Evolutionary conservation across 1,140 invertebrate genomes (phyloP).

Genomic region (Dendrolimus kikuchii): DNA sequence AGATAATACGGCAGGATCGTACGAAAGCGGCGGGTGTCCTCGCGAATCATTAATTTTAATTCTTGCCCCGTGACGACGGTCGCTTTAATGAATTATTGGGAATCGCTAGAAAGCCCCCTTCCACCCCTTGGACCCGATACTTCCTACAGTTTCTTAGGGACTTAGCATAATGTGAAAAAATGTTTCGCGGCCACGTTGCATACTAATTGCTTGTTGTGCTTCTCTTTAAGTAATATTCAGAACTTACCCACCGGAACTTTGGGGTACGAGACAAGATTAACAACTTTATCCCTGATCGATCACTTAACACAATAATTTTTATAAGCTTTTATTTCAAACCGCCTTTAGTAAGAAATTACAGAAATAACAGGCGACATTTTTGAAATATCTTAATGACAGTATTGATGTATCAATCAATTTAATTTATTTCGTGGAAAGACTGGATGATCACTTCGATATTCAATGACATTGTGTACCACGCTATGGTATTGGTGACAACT

Average conservation of each 20-base stretch:
- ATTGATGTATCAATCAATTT: too few relatives aligned
- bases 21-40: slow-evolving; percentile 44
- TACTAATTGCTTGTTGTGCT: slow-evolving; percentile 69
- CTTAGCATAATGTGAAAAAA: slow-evolving; percentile 72
- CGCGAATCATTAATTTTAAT: slow-evolving; percentile 71
- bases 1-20: slow-evolving; percentile 54
- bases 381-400: slow-evolving; percentile 12
- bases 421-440: too few relatives aligned
- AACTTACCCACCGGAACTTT: slow-evolving; percentile 48
- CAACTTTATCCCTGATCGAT: slow-evolving; percentile 60
- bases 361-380: slow-evolving; percentile 30
- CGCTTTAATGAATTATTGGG: slow-evolving; percentile 69
- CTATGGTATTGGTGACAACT: too few relatives aligned
- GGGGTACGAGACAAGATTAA: slow-evolving; percentile 51
- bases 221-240: slow-evolving; percentile 39
- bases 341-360: slow-evolving; percentile 35
- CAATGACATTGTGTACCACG: too few relatives aligned
- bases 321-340: slow-evolving; percentile 36
- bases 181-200: slow-evolving; percentile 56
- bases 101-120: slow-evolving; percentile 55
- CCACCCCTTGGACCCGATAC: slow-evolving; percentile 24
- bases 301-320: slow-evolving; percentile 44
- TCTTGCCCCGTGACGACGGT: slow-evolving; percentile 60
- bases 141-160: slow-evolving; percentile 59
- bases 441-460: too few relatives aligned